A percentile compares a stretch with the other conserved stretches of the same genome.
These are phyloP conservation scores for Arbacia lixula DNA, from an alignment of 53 echinoderm and acorn worm genomes.

Conservation along the genomic window DNA sequence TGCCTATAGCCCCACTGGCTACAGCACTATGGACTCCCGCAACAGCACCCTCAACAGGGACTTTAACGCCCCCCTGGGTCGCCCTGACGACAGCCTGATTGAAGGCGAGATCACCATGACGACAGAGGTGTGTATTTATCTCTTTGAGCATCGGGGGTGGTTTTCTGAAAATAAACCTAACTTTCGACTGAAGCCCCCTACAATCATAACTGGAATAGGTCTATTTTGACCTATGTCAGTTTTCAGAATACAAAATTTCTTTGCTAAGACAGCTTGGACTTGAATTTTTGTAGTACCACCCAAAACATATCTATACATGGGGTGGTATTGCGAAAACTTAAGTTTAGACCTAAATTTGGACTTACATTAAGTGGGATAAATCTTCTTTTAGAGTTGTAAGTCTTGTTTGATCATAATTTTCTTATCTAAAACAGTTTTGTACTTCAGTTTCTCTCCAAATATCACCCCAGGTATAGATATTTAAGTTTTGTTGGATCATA, in stretches of 20 bases:
- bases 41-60: conserved; percentile 87
- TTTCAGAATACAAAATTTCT: neutral
- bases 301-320: too few relatives aligned
- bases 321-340: too few relatives aligned
- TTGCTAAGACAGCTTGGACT: neutral
- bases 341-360: too few relatives aligned
- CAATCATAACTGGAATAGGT: neutral
- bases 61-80: conserved; percentile 58
- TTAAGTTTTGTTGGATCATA: too few relatives aligned
- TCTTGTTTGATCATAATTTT: too few relatives aligned
- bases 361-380: too few relatives aligned
- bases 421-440: too few relatives aligned
- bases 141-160: too few relatives aligned
- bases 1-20: conserved; percentile 80
- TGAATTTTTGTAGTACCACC: neutral
- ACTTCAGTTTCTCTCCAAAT: too few relatives aligned
- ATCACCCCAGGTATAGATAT: too few relatives aligned
- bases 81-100: conserved; percentile 70
- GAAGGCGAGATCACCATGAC: conserved; percentile 69
- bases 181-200: neutral
- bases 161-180: too few relatives aligned
- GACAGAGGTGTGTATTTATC: neutral
- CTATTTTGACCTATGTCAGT: neutral
- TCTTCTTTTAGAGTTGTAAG: too few relatives aligned
- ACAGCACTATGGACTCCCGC: conserved; percentile 82